Conservation (phyloP, 2,797 vertebrate species). For the Epinephelus coioides region DNA sequence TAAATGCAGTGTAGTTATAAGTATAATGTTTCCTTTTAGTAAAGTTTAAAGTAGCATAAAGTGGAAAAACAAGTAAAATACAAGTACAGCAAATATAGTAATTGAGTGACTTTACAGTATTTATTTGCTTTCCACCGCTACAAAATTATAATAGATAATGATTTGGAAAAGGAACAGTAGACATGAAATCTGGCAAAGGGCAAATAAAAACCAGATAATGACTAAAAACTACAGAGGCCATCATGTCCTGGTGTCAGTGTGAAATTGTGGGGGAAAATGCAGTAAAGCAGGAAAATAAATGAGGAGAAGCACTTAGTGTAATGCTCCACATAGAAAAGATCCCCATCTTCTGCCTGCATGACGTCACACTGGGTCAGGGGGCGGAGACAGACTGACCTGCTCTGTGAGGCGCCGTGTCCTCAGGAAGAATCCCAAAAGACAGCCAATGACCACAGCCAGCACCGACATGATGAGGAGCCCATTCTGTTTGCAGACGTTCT, state of each 20-base stretch:
- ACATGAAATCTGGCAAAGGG: neutral
- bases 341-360: neutral
- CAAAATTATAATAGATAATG: neutral
- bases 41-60: no score
- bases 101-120: neutral
- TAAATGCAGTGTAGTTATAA: neutral
- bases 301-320: neutral
- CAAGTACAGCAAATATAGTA: neutral
- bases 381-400: conserved; percentile 88
- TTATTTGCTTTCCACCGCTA: neutral
- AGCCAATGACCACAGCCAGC: conserved; percentile 94
- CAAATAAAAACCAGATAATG: neutral
- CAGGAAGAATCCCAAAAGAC: conserved; percentile 96
- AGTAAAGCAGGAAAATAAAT: neutral
- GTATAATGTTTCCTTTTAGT: neutral
- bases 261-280: no score
- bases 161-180: neutral
- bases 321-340: neutral
- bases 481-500: conserved; percentile 94
- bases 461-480: conserved; percentile 97
- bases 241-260: no score
- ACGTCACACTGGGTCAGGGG: conserved; percentile 33
- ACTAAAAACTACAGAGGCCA: neutral
- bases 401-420: conserved; percentile 93
- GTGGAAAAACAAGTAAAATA: no score